Evolutionary conservation across 2,888 invertebrate species (phyloP).

Genomic region (Eulithis testata): DNA sequence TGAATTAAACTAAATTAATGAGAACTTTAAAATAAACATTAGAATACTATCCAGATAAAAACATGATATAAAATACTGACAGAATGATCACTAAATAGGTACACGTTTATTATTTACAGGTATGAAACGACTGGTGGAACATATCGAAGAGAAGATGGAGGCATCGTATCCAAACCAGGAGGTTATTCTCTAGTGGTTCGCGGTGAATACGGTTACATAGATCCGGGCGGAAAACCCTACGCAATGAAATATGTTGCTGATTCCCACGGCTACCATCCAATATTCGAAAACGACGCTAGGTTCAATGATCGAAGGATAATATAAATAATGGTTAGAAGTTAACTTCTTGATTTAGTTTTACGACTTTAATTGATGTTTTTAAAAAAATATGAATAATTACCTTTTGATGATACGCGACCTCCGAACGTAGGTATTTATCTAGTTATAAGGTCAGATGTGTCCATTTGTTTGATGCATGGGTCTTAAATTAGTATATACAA

Average conservation of each 20-base stretch:
- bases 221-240: slow-evolving; percentile 72
- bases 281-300: slow-evolving; percentile 56
- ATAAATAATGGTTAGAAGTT: slow-evolving; percentile 42
- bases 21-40: too few relatives aligned
- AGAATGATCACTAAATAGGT: neutral
- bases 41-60: too few relatives aligned
- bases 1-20: too few relatives aligned
- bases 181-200: slow-evolving; percentile 60
- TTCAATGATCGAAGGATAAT: slow-evolving; percentile 74
- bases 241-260: slow-evolving; percentile 84
- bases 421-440: neutral
- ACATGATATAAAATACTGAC: too few relatives aligned
- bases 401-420: neutral
- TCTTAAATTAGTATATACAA: neutral
- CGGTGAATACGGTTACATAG: slow-evolving; percentile 82
- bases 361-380: slow-evolving; percentile 10
- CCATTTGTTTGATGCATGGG: neutral
- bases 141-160: slow-evolving; percentile 79
- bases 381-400: neutral
- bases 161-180: slow-evolving; percentile 50
- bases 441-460: neutral
- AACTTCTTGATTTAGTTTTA: slow-evolving; percentile 7
- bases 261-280: slow-evolving; percentile 80
- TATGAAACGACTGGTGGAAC: slow-evolving; percentile 81
- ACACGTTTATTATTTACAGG: slow-evolving; percentile 47